Evolutionary conservation across 2,888 invertebrate genomes (phyloP).

Genomic region (Holacanthella duospinosa): DNA sequence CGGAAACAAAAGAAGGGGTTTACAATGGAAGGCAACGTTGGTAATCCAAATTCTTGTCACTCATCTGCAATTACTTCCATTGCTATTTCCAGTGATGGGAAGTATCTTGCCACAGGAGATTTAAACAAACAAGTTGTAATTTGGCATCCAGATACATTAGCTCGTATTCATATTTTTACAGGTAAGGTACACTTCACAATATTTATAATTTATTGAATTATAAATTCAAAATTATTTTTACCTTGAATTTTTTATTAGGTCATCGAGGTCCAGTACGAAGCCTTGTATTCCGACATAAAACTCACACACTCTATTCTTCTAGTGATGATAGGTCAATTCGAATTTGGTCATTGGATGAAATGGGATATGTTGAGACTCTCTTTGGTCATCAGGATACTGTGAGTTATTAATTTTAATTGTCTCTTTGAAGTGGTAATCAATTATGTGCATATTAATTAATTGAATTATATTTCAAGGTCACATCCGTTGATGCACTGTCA

Average conservation of each 20-base stretch:
- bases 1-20: conserved; percentile 36
- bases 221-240: not conserved
- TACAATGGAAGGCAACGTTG: not conserved
- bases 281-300: conserved; percentile 70
- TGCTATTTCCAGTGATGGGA: conserved; percentile 65
- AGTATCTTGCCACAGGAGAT: conserved; percentile 68
- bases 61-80: conserved; percentile 51
- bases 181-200: conserved; percentile 15
- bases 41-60: conserved; percentile 33
- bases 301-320: conserved; percentile 63
- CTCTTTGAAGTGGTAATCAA: not conserved
- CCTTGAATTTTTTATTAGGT: conserved; percentile 42
- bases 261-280: conserved; percentile 65
- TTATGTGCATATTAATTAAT: not conserved
- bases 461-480: conserved; percentile 57
- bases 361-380: conserved; percentile 88
- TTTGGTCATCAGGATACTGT: conserved; percentile 29
- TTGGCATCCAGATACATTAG: conserved; percentile 68
- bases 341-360: conserved; percentile 90
- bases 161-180: conserved; percentile 63
- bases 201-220: not conserved
- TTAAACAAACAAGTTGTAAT: conserved; percentile 60
- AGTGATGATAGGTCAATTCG: conserved; percentile 44
- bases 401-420: conserved; percentile 6
- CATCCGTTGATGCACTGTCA: conserved; percentile 74